These are phyloP conservation scores for Dugesia japonica DNA, from an alignment of 2,888 invertebrate species.

Conservation along the genomic window DNA sequence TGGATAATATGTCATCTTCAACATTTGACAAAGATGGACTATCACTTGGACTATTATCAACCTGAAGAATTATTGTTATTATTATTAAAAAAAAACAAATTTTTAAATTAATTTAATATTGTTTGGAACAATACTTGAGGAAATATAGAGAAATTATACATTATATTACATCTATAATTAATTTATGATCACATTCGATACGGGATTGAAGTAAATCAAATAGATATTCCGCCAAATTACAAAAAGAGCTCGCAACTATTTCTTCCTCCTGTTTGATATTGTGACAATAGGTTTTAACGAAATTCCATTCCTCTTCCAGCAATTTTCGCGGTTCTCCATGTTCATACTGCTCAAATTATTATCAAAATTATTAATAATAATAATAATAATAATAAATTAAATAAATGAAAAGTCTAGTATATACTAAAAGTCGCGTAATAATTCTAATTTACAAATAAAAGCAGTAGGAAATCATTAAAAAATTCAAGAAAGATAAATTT, in stretches of 20 bases:
- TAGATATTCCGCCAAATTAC: conserved; percentile 8
- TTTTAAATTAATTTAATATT: too few species aligned
- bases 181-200: not conserved
- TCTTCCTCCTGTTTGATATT: not conserved
- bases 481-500: too few species aligned
- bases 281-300: conserved; percentile 8
- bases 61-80: too few species aligned
- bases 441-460: too few species aligned
- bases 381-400: too few species aligned
- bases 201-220: not conserved
- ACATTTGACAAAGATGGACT: not conserved
- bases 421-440: too few species aligned
- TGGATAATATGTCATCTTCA: not conserved
- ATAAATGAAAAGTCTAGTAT: too few species aligned
- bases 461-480: too few species aligned
- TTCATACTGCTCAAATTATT: not conserved
- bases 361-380: too few species aligned
- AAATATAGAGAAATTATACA: too few species aligned
- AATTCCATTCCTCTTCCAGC: not conserved
- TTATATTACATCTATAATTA: not conserved
- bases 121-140: too few species aligned
- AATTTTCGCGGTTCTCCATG: not conserved
- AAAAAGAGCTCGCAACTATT: not conserved
- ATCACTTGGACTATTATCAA: not conserved
- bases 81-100: too few species aligned